Evolutionary conservation across 2,797 vertebrate species (phyloP), one percentile per base, ranked within the genome.

Genomic region (Coluber constrictor): DNA sequence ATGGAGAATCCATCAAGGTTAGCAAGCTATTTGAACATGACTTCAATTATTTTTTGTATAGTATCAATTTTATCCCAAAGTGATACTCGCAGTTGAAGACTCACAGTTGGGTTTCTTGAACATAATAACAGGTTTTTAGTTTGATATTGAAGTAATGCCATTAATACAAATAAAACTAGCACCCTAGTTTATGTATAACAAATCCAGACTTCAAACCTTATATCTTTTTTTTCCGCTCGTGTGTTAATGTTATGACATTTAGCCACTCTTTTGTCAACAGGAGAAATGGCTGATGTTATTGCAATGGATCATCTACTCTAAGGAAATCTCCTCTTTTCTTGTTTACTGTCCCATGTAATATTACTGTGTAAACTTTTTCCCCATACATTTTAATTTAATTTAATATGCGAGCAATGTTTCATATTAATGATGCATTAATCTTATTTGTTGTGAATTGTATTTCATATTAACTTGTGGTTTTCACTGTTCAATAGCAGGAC

Each of bases 1-100:
- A 99, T 55, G 99, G 99, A 95, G 99, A 99, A 89, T 98, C 97
- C 90, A 99, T 99, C 97, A 99, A 98, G 98, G 99, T 99, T 92
- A 97, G 97, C 55, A 66, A 87, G 51, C 83, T 11, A 16, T 32
- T 27, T 0, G 2, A 87, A 83, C 90, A 57, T 60, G 29, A 88
- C 88, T 47, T 94, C 94, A 37, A 29, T 95, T 87, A 61, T 95
- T 83, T 87, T 90, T 8, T n/a, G 12, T n/a, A 32, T 12, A 54
- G 51, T 23, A 23, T 83, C 37, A 23, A 9, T 37, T 9, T 83
- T 83, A 20, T 25, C 74, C 74, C 20, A 43, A 83, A 83, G 18
- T 25, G 20, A 83, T 83, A 83, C 74, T 12, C 47, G 23, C 43
- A 83, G 4, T 47, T 25, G 23, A 83, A 83, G 37, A 25, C 20